Evolutionary conservation across 2,888 invertebrate species (phyloP), one percentile per base, ranked within the genome.

Genomic region (Rhingia campestris): DNA sequence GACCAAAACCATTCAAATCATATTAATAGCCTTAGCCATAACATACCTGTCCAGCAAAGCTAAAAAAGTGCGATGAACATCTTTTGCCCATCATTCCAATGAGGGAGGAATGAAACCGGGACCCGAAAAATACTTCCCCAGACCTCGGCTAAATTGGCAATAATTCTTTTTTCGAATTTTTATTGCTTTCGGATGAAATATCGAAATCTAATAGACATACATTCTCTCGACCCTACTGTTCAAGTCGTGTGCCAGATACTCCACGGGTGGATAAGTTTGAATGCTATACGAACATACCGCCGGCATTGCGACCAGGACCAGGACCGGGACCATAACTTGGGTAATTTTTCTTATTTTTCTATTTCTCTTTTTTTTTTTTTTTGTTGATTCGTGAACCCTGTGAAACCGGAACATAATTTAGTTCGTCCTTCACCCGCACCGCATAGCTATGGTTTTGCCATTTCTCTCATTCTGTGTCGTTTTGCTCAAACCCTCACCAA

Each of bases 171-270:
- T 63, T 63, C 49, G 54, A 74, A 58, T 81, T 81, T 81, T 81
- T 81, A 81, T 81, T 81, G 75, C 69, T 70, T 75, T 69, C 75
- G 67, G 67, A 69, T 81, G 81, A 81, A 81, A 81, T 81, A 81
- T 81, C 66, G 75, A 75, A 81, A 54, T 75, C 63, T 75, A 81
- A 81, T 81, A 61, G 81, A 81, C 81, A 81, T 74, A 80, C 67
- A 61, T 59, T 74, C 12, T 74, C 12, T 59, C 70, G 70, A 77
- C 63, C 51, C 58, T 54, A 47, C 53, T 45, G 47, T n/a, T 14
- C 51, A 41, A 66, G 64, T 61, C 61, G 66, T 73, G 51, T 72
- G 72, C 79, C 59, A 72, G 64, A 79, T 79, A 64, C 51, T 58
- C 56, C 35, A 41, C 32, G 49, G 37, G 58, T 32, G 43, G 43